Evolutionary conservation across 1,140 invertebrate species (phyloP), one percentile per base, ranked within the genome.

Genomic region (Leptoteleia sp.): DNA sequence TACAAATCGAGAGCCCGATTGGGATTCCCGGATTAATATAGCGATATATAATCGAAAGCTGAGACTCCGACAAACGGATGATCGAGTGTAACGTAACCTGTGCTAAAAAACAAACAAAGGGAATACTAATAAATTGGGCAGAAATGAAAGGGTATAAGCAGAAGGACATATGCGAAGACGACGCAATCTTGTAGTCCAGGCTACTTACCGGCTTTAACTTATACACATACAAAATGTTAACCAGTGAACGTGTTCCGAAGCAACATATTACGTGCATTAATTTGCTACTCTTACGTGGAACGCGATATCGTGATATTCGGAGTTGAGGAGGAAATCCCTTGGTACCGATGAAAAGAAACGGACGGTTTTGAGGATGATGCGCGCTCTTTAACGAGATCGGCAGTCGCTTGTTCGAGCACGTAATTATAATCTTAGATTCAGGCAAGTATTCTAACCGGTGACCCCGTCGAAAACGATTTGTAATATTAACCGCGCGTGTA

Each of bases 31-130:
- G 84, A 88, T 88, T 88, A 88, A 88, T 88, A 84, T 79, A 82
- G 80, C 81, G 81, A 89, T 89, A 86, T 88, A 88, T 89, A 85
- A 89, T 88, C 83, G 81, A 87, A 89, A 86, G 84, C 84, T 87
- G 84, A 87, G 83, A 87, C 84, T 82, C 79, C 78, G 80, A 82
- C 71, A 80, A 82, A 72, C 78, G 71, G 42, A 79, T 73, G 72
- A 80, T 71, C 73, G 62, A 79, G 70, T 33, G 27, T 71, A 80
- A 72, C 52, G 22, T 59, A 81, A 80, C 55, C 29, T 62, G 67
- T 11, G 15, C 40, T 68, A 76, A 25, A 25, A 6, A 71, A 67
- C 54, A 52, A 77, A 72, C 48, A 73, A 73, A 72, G n/a, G 42
- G 16, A 38, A 35, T 16, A 8, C 75, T 70, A 77, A 78, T 54